phyloP scores from a whole-genome alignment of 2,113 vertebrate species.

The Neogale vison region DNA sequence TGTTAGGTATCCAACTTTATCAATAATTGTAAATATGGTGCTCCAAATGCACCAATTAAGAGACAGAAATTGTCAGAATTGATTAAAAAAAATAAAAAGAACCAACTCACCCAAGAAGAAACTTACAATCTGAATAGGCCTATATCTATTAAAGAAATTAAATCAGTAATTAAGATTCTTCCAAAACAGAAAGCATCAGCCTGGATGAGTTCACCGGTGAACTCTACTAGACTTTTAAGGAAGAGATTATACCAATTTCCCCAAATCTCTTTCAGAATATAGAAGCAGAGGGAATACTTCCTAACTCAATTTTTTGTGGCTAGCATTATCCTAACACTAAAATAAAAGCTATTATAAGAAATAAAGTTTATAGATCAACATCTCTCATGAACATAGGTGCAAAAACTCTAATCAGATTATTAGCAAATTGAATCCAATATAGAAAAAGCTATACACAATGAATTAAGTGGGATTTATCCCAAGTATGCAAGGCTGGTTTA shows the following conservation, averaged over 20 bases:
- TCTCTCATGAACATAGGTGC: neutral
- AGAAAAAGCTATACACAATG: neutral
- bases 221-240: neutral
- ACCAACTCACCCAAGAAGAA: neutral
- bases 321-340: neutral
- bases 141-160: neutral
- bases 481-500: neutral
- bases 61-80: neutral
- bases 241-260: neutral
- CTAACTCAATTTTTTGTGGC: neutral
- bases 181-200: neutral
- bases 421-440: neutral
- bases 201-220: neutral
- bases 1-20: neutral
- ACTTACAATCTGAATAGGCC: neutral
- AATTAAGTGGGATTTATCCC: neutral
- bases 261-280: neutral
- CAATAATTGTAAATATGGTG: neutral
- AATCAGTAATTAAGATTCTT: neutral
- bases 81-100: neutral
- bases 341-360: neutral
- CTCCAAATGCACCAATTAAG: neutral
- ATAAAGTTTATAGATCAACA: neutral
- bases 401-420: neutral
- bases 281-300: neutral